Percentiles rank a stretch among this genome's conserved stretches.
These are phyloP conservation scores for Proterorhinus semilunaris DNA, from an alignment of 2,113 vertebrate genomes.

Conservation along the genomic window DNA sequence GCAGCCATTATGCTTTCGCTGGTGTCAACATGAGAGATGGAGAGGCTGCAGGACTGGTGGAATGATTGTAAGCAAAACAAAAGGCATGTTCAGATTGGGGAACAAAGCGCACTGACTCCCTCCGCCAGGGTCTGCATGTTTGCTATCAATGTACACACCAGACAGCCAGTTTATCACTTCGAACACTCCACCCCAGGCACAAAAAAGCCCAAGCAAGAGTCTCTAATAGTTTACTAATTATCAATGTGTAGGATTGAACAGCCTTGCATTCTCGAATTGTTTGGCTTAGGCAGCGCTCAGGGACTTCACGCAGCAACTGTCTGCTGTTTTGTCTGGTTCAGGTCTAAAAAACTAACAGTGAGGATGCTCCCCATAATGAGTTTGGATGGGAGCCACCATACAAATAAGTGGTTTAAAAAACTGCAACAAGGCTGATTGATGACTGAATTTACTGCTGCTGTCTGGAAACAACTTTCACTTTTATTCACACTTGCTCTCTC, in stretches of 20 bases:
- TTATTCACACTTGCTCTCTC: constrained; percentile 22
- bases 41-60: constrained; percentile 33
- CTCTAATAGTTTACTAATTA: constrained; percentile 48
- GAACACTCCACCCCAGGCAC: constrained; percentile 35
- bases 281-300: constrained; percentile 20
- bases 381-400: constrained; percentile 14
- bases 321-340: constrained; percentile 30
- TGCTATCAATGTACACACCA: constrained; percentile 51
- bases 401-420: constrained; percentile 34
- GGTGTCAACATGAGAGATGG: constrained; percentile 27
- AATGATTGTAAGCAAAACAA: constrained; percentile 62
- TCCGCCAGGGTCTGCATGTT: constrained; percentile 44
- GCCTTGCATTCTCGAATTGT: constrained; percentile 26
- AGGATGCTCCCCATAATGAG: constrained; percentile 43
- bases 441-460: constrained; percentile 15
- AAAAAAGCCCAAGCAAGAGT: constrained; percentile 35
- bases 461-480: constrained; percentile 24
- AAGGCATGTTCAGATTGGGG: constrained; percentile 54
- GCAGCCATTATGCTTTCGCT: constrained; percentile 51
- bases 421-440: constrained; percentile 22
- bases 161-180: constrained; percentile 19
- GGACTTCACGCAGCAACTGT: constrained; percentile 28
- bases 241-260: constrained; percentile 51
- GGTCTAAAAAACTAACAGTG: constrained; percentile 29
- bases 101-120: constrained; percentile 68